Evolutionary conservation across 2,888 invertebrate genomes (phyloP).

Genomic region (Tortricodes alternella): DNA sequence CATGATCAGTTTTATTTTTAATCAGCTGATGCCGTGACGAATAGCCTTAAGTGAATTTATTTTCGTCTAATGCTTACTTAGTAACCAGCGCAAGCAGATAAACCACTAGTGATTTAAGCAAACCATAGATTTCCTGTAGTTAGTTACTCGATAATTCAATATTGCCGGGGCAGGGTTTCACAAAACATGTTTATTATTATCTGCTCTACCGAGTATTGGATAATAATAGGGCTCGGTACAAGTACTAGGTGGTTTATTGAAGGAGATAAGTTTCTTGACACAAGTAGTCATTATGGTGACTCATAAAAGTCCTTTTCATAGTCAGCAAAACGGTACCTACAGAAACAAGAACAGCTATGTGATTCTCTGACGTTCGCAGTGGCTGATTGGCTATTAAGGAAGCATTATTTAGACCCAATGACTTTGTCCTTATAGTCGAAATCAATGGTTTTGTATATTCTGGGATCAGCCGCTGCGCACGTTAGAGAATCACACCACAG

Average conservation of each 20-base stretch:
- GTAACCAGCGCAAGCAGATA: constrained; percentile 7
- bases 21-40: background rate
- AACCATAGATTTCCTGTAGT: constrained; percentile 8
- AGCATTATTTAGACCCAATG: too few relatives aligned
- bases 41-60: constrained; percentile 10
- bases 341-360: too few relatives aligned
- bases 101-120: background rate
- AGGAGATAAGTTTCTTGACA: background rate
- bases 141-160: constrained; percentile 2
- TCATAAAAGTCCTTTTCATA: too few relatives aligned
- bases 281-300: too few relatives aligned
- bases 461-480: too few relatives aligned
- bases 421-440: too few relatives aligned
- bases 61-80: background rate
- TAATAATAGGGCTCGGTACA: background rate
- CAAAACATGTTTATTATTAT: background rate
- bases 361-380: too few relatives aligned
- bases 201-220: background rate
- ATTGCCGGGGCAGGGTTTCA: background rate
- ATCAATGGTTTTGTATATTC: too few relatives aligned
- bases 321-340: too few relatives aligned
- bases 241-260: constrained; percentile 4
- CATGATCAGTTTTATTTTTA: too few relatives aligned
- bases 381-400: too few relatives aligned
- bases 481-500: too few relatives aligned